These are phyloP conservation scores for Caenorhabditis sp. DNA, from an alignment of 2,888 invertebrate species.

Conservation along the genomic window DNA sequence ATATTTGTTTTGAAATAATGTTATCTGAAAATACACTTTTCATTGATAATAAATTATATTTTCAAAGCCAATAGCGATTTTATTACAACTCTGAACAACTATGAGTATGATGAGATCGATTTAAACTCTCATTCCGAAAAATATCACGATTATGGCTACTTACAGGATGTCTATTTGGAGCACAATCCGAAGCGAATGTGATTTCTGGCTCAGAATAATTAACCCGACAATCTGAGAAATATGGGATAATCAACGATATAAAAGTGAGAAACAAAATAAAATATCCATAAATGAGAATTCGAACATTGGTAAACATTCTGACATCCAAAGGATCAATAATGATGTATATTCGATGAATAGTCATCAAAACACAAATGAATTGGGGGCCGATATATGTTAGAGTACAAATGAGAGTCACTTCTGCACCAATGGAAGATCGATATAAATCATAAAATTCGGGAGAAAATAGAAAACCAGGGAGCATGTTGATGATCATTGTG, in stretches of 20 bases:
- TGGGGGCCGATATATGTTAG: not conserved
- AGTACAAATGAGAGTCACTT: not conserved
- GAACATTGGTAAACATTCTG: not conserved
- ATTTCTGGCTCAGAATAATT: not conserved
- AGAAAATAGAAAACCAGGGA: not conserved
- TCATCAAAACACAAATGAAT: constrained; percentile 3
- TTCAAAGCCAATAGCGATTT: not conserved
- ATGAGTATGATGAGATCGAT: too few species aligned
- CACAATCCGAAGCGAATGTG: not conserved
- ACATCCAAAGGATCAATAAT: not conserved
- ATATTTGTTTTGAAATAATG: not conserved
- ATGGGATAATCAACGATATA: not conserved
- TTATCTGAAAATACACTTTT: not conserved
- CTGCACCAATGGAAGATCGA: not conserved
- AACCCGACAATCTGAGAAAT: not conserved
- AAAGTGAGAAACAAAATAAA: not conserved
- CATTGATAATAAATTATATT: not conserved
- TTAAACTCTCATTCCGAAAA: too few species aligned
- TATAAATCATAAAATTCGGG: not conserved
- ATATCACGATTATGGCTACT: too few species aligned
- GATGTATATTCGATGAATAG: not conserved
- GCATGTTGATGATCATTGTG: not conserved
- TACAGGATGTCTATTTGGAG: not conserved
- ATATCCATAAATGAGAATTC: not conserved
- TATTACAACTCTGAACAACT: too few species aligned